Evolutionary conservation across 2,797 vertebrate species (phyloP).

Genomic region (Falco peregrinus): DNA sequence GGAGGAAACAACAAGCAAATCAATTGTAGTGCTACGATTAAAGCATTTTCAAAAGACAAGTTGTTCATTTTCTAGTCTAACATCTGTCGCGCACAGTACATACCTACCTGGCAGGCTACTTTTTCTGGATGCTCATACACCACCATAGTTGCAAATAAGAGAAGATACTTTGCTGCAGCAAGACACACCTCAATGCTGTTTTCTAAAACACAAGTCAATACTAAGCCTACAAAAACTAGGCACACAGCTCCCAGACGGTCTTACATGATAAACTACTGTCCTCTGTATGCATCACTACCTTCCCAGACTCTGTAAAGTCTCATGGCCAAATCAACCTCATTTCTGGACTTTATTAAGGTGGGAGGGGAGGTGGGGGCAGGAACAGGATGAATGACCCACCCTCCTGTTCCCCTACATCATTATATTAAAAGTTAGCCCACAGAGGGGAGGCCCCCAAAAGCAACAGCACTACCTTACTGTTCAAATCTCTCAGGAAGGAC

Average conservation of each 20-base stretch:
- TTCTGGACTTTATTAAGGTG: not conserved
- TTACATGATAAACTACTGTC: not conserved
- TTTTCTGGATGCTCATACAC: not conserved
- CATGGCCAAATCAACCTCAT: not conserved
- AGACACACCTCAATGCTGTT: not conserved
- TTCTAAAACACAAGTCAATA: not conserved
- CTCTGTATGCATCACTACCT: not conserved
- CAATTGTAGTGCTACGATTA: not conserved
- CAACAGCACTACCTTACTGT: not conserved
- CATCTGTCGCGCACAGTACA: not conserved
- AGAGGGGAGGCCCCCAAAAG: not conserved
- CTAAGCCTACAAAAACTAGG: not conserved
- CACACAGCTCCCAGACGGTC: not conserved
- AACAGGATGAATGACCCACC: not conserved
- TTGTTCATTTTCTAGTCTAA: not conserved
- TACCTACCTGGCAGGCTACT: not conserved
- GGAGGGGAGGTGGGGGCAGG: too few relatives aligned
- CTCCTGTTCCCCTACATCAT: not conserved
- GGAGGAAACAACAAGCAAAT: not conserved
- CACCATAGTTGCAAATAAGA: not conserved
- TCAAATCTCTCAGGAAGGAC: not conserved
- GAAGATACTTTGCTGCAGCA: not conserved
- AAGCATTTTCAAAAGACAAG: not conserved
- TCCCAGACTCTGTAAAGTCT: not conserved
- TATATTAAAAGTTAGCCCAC: not conserved